Evolutionary conservation across 2,797 vertebrate species (phyloP), one percentile per base, ranked within the genome.

Genomic region (Fundulus diaphanus): DNA sequence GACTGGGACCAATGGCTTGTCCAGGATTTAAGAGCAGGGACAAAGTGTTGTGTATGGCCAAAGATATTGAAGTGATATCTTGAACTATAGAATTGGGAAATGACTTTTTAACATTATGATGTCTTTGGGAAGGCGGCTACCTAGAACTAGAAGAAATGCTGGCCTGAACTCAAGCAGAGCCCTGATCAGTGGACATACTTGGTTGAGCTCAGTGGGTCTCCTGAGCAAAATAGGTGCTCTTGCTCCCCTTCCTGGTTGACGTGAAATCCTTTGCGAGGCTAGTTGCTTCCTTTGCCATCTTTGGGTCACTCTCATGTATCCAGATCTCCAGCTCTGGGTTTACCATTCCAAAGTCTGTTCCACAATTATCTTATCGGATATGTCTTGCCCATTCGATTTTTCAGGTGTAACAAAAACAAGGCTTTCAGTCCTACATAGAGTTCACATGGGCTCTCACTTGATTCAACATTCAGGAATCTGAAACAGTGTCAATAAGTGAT

Each of bases 1-100:
- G n/a, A n/a, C n/a, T n/a, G n/a, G n/a, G n/a, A n/a, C n/a, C n/a
- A n/a, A n/a, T n/a, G n/a, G n/a, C n/a, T n/a, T n/a, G n/a, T n/a
- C n/a, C n/a, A n/a, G n/a, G 37, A 67, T 2, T 27, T 22, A 37
- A 20, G 7, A 42, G 22, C 56, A 52, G 7, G 7, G 73, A 31
- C n/a, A 65, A 71, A 76, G 77, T 70, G 80, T n/a, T 63, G 31
- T 1, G 52, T 63, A 27, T 76, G 74, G 8, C 44, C 56, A n/a
- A 76, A 7, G 2, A 13, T 52, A 57, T 68, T 68, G 48, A 37
- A 68, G 18, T 74, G 7, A 8, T 65, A 75, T 73, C 57, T 15
- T 73, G 33, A 1, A 11, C 15, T 1, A 22, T 12, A 3, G 13
- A 29, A 7, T 16, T 33, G 29, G 24, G 52, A n/a, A 52, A 37